phyloP scores from a whole-genome alignment of 2,797 vertebrate genomes.

The Chaenodraco wilsoni region DNA sequence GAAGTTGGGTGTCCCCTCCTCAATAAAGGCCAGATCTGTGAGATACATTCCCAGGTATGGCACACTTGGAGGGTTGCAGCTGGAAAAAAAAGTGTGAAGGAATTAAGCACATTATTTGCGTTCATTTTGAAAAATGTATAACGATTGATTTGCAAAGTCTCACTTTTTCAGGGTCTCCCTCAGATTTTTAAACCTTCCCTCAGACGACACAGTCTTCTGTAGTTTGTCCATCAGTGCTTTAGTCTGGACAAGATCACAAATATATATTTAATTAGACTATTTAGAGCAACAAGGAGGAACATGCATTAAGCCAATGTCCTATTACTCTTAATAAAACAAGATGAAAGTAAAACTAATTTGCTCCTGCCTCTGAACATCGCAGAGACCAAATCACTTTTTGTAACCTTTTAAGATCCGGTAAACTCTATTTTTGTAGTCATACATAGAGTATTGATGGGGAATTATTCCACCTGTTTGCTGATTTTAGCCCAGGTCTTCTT shows the following conservation, averaged over 20 bases:
- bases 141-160: constrained; percentile 43
- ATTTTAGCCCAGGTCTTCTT: constrained; percentile 97
- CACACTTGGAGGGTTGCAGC: constrained; percentile 94
- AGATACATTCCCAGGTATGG: constrained; percentile 98
- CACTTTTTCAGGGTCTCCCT: constrained; percentile 98
- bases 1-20: constrained; percentile 96
- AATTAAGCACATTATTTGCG: not conserved
- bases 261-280: constrained; percentile 11
- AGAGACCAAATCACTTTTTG: not conserved
- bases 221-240: constrained; percentile 98
- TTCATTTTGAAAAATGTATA: not conserved
- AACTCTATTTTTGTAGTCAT: not conserved
- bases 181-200: constrained; percentile 97
- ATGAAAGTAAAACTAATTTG: constrained; percentile 33
- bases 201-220: constrained; percentile 95
- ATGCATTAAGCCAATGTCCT: not conserved
- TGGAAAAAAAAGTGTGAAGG: constrained; percentile 54
- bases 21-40: constrained; percentile 95
- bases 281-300: not conserved
- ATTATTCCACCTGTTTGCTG: constrained; percentile 89
- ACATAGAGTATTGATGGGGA: not conserved
- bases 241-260: constrained; percentile 79
- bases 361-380: not conserved
- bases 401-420: not conserved
- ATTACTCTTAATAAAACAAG: constrained; percentile 12